These are phyloP conservation scores for Salminus brasiliensis DNA, from an alignment of 2,113 vertebrate species.

Conservation along the genomic window DNA sequence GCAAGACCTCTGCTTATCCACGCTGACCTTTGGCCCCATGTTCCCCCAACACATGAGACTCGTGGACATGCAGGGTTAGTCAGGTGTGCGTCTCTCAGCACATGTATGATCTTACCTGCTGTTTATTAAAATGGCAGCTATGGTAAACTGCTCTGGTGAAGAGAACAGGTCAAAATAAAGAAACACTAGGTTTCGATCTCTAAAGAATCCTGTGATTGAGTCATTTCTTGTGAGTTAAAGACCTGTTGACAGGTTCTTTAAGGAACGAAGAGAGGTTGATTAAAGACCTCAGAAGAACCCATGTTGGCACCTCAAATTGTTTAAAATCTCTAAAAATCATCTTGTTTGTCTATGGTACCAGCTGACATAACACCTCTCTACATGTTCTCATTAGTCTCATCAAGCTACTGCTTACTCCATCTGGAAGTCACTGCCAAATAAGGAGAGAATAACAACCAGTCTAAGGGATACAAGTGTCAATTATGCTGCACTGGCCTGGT, in stretches of 20 bases:
- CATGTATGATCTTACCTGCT: background rate
- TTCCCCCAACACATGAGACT: constrained; percentile 30
- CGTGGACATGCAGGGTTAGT: constrained; percentile 13
- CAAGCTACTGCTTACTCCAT: background rate
- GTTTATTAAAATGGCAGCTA: background rate
- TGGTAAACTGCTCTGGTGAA: background rate
- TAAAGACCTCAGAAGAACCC: too few species aligned
- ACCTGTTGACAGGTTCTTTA: too few species aligned
- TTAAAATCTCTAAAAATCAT: too few species aligned
- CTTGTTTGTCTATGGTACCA: background rate
- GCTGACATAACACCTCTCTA: background rate
- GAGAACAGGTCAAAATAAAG: too few species aligned
- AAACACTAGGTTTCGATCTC: too few species aligned
- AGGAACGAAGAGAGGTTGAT: too few species aligned
- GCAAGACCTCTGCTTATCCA: constrained; percentile 42
- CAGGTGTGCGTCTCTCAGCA: constrained; percentile 20
- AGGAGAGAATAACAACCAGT: constrained; percentile 3
- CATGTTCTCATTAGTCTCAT: background rate
- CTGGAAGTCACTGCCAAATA: constrained; percentile 2
- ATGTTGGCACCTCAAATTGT: too few species aligned
- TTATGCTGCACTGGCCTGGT: constrained; percentile 10
- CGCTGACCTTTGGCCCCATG: constrained; percentile 50
- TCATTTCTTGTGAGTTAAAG: background rate
- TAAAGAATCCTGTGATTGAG: background rate
- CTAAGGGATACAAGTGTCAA: constrained; percentile 8